phyloP scores from a whole-genome alignment of 2,113 vertebrate species.

The Nanger granti region DNA sequence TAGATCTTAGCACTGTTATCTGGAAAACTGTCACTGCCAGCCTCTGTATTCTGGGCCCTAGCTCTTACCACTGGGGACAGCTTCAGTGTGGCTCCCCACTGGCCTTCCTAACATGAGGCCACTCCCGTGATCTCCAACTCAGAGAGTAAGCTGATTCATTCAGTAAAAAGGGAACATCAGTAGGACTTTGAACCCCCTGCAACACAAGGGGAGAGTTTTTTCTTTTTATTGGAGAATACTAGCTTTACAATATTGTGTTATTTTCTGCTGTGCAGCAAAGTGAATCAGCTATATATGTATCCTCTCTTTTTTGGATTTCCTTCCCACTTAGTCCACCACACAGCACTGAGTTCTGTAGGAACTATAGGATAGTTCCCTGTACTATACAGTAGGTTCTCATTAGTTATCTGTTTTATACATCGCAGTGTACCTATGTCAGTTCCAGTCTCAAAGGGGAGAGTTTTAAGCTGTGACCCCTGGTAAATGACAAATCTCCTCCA shows the following conservation, averaged over 20 bases:
- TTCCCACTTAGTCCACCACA: neutral
- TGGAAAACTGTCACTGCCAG: neutral
- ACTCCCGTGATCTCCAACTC: neutral
- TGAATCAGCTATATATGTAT: neutral
- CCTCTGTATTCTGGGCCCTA: neutral
- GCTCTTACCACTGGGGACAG: neutral
- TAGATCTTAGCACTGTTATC: neutral
- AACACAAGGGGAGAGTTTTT: neutral
- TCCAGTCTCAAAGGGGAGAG: neutral
- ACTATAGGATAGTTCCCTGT: neutral
- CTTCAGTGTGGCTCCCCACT: neutral
- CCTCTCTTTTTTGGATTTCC: neutral
- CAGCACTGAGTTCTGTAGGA: neutral
- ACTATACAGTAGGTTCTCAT: neutral
- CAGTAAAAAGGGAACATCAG: neutral
- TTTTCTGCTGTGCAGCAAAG: neutral
- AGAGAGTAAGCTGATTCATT: neutral
- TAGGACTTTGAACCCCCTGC: neutral
- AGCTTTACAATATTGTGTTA: neutral
- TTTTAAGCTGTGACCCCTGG: neutral
- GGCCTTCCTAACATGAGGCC: neutral
- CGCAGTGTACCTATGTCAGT: neutral
- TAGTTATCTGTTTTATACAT: neutral
- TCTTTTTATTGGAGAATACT: neutral
- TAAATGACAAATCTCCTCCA: neutral